Evolutionary conservation across 1,140 invertebrate species (phyloP).

Genomic region (Choristoneura fumiferana): DNA sequence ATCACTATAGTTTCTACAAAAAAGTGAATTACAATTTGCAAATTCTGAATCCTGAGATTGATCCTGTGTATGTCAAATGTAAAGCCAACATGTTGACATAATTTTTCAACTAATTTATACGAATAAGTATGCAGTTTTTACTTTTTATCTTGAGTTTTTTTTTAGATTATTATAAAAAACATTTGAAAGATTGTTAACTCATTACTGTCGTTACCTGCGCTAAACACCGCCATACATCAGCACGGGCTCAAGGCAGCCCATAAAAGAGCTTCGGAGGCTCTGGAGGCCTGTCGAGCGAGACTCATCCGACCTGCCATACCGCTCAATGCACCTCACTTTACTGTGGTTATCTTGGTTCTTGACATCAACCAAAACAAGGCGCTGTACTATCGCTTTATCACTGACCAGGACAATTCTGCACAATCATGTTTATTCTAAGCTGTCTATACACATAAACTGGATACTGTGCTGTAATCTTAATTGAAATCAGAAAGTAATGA

Average conservation of each 20-base stretch:
- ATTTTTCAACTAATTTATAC: no score
- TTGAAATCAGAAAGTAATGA: conserved; percentile 7
- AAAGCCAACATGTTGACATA: no score
- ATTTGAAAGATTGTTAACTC: no score
- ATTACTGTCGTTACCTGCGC: not conserved
- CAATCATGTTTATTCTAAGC: conserved; percentile 1
- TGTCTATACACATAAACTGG: not conserved
- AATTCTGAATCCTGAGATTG: no score
- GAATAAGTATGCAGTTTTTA: no score
- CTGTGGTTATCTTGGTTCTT: conserved; percentile 5
- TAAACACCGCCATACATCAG: not conserved
- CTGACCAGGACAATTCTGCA: not conserved
- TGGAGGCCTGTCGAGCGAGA: not conserved
- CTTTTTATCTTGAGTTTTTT: no score
- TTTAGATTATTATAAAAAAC: no score
- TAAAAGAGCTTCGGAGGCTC: no score
- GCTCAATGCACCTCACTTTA: conserved; percentile 1
- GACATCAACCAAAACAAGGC: not conserved
- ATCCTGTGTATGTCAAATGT: no score
- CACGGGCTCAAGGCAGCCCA: no score
- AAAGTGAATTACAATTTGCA: no score
- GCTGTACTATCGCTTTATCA: conserved; percentile 12
- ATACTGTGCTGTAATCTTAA: conserved; percentile 18
- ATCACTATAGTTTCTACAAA: no score
- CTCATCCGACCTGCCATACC: not conserved